These are phyloP conservation scores for Anorthoa munda DNA, from an alignment of 2,888 invertebrate genomes.

Conservation along the genomic window DNA sequence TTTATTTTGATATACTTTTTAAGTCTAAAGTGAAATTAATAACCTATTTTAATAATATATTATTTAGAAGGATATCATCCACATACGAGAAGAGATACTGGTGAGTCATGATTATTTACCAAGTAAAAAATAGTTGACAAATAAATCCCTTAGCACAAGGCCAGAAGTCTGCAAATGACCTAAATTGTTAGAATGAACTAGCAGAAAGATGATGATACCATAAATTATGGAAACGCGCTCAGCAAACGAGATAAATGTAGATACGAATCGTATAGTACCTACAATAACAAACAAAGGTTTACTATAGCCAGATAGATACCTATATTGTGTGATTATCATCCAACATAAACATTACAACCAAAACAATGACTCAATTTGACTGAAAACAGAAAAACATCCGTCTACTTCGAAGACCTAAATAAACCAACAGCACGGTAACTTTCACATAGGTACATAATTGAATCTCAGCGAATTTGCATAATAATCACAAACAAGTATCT, in stretches of 20 bases:
- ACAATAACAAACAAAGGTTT: constrained; percentile 34
- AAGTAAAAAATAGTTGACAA: background rate
- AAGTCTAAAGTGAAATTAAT: background rate
- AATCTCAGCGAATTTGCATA: constrained; percentile 33
- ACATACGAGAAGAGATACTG: background rate
- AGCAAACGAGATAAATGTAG: constrained; percentile 16
- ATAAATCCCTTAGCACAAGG: constrained; percentile 37
- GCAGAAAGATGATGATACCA: background rate
- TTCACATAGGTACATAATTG: constrained; percentile 26
- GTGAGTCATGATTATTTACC: constrained; percentile 3
- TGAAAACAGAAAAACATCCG: constrained; percentile 18
- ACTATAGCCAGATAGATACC: background rate
- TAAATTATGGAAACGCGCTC: constrained; percentile 15
- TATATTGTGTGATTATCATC: background rate
- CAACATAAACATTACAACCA: constrained; percentile 15
- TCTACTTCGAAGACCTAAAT: constrained; percentile 29
- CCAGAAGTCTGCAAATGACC: constrained; percentile 6
- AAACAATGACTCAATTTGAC: constrained; percentile 17
- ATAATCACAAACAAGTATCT: constrained; percentile 29
- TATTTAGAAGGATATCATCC: background rate
- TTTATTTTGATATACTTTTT: background rate
- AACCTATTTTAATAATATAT: background rate
- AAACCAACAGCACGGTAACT: constrained; percentile 32
- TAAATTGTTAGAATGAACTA: constrained; percentile 9
- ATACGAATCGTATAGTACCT: background rate